A percentile compares a stretch with the other conserved stretches of the same genome.
Conservation (phyloP, 2,113 vertebrate genomes). For the Euleptes europaea region DNA sequence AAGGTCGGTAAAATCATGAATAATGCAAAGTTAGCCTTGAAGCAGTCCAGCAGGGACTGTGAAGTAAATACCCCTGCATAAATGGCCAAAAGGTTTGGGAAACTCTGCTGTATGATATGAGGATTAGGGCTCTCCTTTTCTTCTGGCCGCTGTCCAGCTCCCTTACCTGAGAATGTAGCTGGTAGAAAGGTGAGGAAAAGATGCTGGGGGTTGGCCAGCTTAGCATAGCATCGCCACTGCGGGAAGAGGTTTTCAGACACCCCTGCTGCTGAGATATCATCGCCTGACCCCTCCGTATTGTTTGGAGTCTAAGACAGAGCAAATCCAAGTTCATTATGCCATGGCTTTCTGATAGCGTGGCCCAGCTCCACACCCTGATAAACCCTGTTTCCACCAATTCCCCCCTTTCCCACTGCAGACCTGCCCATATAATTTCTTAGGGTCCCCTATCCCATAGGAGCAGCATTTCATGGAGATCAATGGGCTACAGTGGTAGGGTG, state of each 20-base stretch:
- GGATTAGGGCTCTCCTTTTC: background rate
- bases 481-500: no score
- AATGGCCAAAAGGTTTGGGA: no score
- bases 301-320: slow-evolving; percentile 78
- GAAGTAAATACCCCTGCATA: no score
- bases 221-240: slow-evolving; percentile 93
- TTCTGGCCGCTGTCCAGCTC: background rate
- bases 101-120: background rate
- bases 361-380: background rate
- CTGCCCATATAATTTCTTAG: no score
- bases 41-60: no score
- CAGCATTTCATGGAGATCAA: no score
- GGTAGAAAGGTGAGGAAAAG: slow-evolving; percentile 93
- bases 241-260: slow-evolving; percentile 61
- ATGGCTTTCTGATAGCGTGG: background rate
- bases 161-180: slow-evolving; percentile 85
- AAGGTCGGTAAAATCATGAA: no score
- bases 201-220: slow-evolving; percentile 87
- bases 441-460: no score
- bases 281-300: slow-evolving; percentile 80
- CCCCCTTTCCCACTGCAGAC: no score
- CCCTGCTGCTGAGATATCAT: slow-evolving; percentile 65
- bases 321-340: background rate
- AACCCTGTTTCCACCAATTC: background rate
- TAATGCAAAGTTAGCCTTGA: no score